phyloP scores from a whole-genome alignment of 1,140 invertebrate species.

The Scaptomyza pallida region DNA sequence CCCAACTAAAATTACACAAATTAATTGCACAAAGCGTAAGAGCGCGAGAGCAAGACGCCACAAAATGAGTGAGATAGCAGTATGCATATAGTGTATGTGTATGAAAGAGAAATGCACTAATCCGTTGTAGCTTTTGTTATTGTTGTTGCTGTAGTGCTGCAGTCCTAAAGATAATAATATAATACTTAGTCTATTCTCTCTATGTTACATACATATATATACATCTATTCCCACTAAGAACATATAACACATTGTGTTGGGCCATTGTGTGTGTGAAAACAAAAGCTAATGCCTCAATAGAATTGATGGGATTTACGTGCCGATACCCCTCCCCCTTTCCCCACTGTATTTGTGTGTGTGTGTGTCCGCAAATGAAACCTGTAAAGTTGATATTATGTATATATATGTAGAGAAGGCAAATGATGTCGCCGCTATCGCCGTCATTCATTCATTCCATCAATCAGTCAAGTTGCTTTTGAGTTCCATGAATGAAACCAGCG shows the following conservation, averaged over 20 bases:
- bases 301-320: constrained; percentile 15
- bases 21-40: constrained; percentile 1
- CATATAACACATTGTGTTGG: background rate
- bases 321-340: background rate
- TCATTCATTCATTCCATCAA: too few species aligned
- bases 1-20: background rate
- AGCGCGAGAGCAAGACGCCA: background rate
- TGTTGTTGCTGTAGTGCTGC: background rate
- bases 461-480: too few species aligned
- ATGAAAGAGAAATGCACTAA: background rate
- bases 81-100: background rate
- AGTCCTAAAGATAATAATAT: constrained; percentile 13
- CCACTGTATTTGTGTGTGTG: background rate
- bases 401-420: too few species aligned
- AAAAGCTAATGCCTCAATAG: constrained; percentile 14
- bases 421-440: too few species aligned
- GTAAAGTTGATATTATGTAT: constrained; percentile 13
- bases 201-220: too few species aligned
- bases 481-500: too few species aligned
- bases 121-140: background rate
- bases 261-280: constrained; percentile 11
- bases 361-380: constrained; percentile 5
- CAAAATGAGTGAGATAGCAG: background rate
- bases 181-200: constrained; percentile 6
- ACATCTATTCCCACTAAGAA: too few species aligned